phyloP scores from a whole-genome alignment of 2,797 vertebrate species.

The Chaunax sp. region DNA sequence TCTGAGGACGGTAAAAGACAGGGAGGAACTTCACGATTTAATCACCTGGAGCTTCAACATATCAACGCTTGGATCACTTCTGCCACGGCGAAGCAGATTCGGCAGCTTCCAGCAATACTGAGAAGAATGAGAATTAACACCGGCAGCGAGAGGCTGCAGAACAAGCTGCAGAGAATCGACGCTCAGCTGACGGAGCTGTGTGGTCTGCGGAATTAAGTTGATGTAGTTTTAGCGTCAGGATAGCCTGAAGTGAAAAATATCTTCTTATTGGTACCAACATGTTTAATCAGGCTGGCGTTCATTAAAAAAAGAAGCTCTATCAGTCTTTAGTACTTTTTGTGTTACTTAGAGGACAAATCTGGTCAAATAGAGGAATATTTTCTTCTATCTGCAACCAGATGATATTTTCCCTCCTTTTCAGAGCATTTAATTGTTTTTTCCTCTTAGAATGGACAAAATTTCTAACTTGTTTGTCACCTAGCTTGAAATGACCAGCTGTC shows the following conservation, averaged over 20 bases:
- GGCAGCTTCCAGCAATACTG: slow-evolving; percentile 29
- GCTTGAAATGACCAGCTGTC: no score
- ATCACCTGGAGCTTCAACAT: fast-evolving
- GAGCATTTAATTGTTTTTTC: no score
- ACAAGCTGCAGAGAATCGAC: slow-evolving; percentile 50
- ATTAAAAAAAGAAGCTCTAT: no score
- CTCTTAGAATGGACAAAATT: no score
- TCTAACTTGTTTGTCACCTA: no score
- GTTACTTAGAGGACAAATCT: no score
- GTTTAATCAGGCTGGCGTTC: no score
- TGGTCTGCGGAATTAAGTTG: fast-evolving
- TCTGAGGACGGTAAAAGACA: fast-evolving
- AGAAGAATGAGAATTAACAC: fast-evolving
- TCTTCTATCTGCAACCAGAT: no score
- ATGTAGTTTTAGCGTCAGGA: fast-evolving
- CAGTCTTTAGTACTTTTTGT: no score
- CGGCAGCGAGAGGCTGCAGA: slow-evolving; percentile 13
- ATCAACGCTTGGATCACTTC: slow-evolving; percentile 43
- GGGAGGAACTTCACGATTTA: fast-evolving
- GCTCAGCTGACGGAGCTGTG: background rate
- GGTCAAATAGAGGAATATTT: no score
- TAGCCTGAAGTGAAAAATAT: background rate
- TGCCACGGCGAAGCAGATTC: slow-evolving; percentile 11
- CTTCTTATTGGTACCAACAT: no score
- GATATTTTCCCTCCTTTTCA: no score